Percentiles rank a stretch among this genome's conserved stretches.
Conservation (phyloP, 2,888 invertebrate genomes). For the Coleophora flavipennella region DNA sequence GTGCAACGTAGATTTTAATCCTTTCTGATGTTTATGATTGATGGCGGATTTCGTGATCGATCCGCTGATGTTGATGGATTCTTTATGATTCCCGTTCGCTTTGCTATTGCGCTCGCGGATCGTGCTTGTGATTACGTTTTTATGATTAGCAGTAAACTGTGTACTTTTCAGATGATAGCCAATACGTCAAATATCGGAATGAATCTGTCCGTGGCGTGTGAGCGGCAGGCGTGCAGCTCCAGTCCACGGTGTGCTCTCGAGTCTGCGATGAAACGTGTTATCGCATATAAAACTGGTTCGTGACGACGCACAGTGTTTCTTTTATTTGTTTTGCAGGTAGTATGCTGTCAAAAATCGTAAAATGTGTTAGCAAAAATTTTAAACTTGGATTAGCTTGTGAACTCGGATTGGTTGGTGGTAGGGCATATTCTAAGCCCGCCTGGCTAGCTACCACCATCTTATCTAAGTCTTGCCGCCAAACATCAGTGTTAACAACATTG, state of each 20-base stretch:
- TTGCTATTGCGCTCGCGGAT: slow-evolving; percentile 23
- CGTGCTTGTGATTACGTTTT: slow-evolving; percentile 39
- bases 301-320: slow-evolving; percentile 24
- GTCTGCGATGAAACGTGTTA: slow-evolving; percentile 20
- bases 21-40: slow-evolving; percentile 73
- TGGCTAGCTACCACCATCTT: too few species aligned
- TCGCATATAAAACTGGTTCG: slow-evolving; percentile 29
- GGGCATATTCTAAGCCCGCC: too few species aligned
- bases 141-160: slow-evolving; percentile 28
- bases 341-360: slow-evolving; percentile 3
- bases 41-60: slow-evolving; percentile 69
- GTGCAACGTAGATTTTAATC: slow-evolving; percentile 74
- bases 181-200: slow-evolving; percentile 1
- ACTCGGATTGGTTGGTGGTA: too few species aligned
- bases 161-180: slow-evolving; percentile 7
- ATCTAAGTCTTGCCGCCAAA: too few species aligned
- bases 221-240: slow-evolving; percentile 1
- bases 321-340: slow-evolving; percentile 17
- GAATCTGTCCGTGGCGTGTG: slow-evolving; percentile 2
- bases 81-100: slow-evolving; percentile 52
- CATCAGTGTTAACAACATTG: too few species aligned
- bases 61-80: slow-evolving; percentile 66
- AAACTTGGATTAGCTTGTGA: neutral
- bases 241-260: slow-evolving; percentile 1
- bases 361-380: slow-evolving; percentile 14